Evolutionary conservation across 2,113 vertebrate species (phyloP).

Genomic region (Brachionichthys hirsutus): DNA sequence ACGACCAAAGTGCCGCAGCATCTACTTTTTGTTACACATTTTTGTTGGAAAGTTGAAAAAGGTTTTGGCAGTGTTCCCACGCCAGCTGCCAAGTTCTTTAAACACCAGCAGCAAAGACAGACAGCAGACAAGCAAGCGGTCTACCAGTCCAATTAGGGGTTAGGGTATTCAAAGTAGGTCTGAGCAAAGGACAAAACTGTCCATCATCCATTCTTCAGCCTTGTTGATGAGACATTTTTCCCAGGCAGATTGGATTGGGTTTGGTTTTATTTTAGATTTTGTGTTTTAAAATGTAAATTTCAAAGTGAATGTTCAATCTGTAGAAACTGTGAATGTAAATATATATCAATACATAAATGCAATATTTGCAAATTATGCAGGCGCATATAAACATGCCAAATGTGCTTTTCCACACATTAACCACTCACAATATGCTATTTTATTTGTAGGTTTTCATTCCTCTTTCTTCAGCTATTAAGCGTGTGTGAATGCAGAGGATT

Average conservation of each 20-base stretch:
- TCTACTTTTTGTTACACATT: not conserved
- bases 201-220: not conserved
- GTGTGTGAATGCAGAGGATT: constrained; percentile 31
- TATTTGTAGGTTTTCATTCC: constrained; percentile 3
- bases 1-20: not conserved
- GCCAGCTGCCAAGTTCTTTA: constrained; percentile 24
- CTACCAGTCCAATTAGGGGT: constrained; percentile 23
- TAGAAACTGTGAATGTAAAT: too few relatives aligned
- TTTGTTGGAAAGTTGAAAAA: constrained; percentile 1
- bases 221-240: constrained; percentile 2
- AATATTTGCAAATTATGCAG: not conserved
- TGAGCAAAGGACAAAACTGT: not conserved
- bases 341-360: too few relatives aligned
- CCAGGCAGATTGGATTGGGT: not conserved
- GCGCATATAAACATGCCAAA: not conserved
- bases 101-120: constrained; percentile 14
- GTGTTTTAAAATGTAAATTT: too few relatives aligned
- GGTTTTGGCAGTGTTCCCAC: constrained; percentile 24
- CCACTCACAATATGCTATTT: not conserved
- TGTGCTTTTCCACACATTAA: not conserved
- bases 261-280: not conserved
- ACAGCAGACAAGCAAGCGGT: constrained; percentile 17
- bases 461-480: constrained; percentile 22
- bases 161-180: not conserved
- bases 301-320: too few relatives aligned